phyloP scores from a whole-genome alignment of 2,888 invertebrate genomes.

The Drosophila trichaetosa region DNA sequence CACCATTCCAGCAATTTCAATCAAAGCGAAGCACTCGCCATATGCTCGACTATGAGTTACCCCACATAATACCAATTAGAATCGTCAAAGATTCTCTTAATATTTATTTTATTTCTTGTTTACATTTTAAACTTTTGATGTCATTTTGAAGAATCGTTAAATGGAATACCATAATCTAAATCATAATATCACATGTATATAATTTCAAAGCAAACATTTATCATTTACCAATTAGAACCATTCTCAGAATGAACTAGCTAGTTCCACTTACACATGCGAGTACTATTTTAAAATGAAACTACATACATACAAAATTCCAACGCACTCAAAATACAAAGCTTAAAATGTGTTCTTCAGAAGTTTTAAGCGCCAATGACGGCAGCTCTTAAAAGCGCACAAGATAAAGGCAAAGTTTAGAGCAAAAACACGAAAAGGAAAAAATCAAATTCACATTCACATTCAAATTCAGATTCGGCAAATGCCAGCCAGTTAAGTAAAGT shows the following conservation, averaged over 20 bases:
- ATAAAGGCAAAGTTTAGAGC: constrained; percentile 22
- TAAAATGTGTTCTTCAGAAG: constrained; percentile 22
- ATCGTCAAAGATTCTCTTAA: not conserved
- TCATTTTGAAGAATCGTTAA: not conserved
- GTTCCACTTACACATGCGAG: not conserved
- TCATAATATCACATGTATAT: not conserved
- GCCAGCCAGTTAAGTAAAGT: constrained; percentile 53
- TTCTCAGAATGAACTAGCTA: not conserved
- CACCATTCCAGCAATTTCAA: not conserved
- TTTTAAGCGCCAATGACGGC: constrained; percentile 17
- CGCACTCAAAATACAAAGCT: constrained; percentile 18
- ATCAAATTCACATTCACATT: constrained; percentile 54
- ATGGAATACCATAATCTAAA: not conserved
- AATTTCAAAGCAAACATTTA: not conserved
- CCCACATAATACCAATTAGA: not conserved
- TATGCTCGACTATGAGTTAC: not conserved
- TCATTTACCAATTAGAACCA: not conserved
- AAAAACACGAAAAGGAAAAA: constrained; percentile 33
- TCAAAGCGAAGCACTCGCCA: not conserved
- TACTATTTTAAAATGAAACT: not conserved
- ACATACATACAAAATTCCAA: not conserved
- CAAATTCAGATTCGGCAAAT: constrained; percentile 52
- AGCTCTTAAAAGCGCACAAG: constrained; percentile 10
- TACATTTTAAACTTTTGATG: not conserved
- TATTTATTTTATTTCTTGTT: not conserved